Base-by-base conservation (phyloP, 2,888 invertebrate genomes). In the Eupeodes luniger region DNA sequence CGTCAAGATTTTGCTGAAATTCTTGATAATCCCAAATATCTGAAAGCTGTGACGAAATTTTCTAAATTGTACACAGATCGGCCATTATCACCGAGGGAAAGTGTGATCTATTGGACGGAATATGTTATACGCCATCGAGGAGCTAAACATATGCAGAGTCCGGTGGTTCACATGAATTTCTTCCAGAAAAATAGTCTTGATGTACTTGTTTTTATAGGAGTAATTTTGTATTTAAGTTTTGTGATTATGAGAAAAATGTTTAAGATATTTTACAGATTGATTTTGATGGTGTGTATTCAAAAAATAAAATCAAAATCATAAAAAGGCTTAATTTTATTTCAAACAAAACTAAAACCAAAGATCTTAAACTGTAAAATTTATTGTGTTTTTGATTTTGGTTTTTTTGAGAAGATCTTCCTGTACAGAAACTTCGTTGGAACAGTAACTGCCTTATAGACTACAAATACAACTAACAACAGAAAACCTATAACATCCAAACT, bases 81-180 rank as follows among this genome's bases (percentile, higher is more conserved):
- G 62, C 95, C 95, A 0, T 91, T 94, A 92, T 92, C 90, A 49
- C 92, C 94, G 0, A 90, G 94, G 74, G 94, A 94, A 62, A 94
- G 94, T 0, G 94, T 94, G 0, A 92, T 94, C 89, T 95, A 91
- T 90, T 95, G 95, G 95, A 93, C 94, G 27, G 94, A 95, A 90
- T 94, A 95, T 90, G 93, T 95, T 0, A 93, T 95, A 4, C 93
- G 94, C 51, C 92, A 95, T 91, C 94, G 94, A 57, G 95, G 94
- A 27, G 94, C 94, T 0, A 90, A 91, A 3, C 94, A 92, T 81
- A 93, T 94, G 89, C 94, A 94, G 81, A 94, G 94, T 90, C 93
- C 94, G n/a, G 94, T 94, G 0, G 86, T 92, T 19, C 90, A 94
- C 61, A 87, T 94, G 75, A 93, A 91, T 80, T 94, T 94, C 93